phyloP scores from a whole-genome alignment of 1,140 invertebrate species.

The Meloidogyne hapla region DNA sequence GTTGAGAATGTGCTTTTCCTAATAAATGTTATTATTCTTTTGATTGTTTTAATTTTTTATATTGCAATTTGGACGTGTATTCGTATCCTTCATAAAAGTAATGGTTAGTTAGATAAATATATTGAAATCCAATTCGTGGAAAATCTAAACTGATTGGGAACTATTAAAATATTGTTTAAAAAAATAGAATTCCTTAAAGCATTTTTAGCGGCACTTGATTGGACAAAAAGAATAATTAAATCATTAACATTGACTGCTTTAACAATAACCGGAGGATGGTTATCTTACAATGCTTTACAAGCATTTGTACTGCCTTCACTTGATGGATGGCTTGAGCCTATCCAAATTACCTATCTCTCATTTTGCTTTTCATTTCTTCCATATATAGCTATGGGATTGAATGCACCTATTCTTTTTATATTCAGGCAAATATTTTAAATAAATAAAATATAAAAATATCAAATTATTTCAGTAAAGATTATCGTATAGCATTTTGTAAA shows the following conservation, averaged over 20 bases:
- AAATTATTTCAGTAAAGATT: not conserved
- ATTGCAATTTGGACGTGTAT: not conserved
- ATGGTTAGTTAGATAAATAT: too few relatives aligned
- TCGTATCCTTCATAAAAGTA: not conserved
- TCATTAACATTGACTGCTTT: not conserved
- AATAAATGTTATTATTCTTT: not conserved
- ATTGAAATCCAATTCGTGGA: too few relatives aligned
- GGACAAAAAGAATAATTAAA: not conserved
- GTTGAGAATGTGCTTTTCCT: not conserved
- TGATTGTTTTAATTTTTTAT: not conserved
- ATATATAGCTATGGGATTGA: not conserved
- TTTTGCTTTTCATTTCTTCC: not conserved
- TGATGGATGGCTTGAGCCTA: not conserved
- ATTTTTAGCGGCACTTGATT: not conserved
- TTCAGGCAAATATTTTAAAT: not conserved
- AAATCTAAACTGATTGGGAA: too few relatives aligned
- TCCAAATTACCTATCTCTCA: not conserved
- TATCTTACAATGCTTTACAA: not conserved
- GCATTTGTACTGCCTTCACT: not conserved
- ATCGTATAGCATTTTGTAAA: not conserved
- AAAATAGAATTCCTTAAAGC: too few relatives aligned
- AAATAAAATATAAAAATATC: not conserved
- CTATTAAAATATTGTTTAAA: too few relatives aligned
- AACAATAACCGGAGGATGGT: not conserved
- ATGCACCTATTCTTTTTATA: not conserved